A percentile compares a stretch with the other conserved stretches of the same genome.
These are phyloP conservation scores for Leptinotarsa lineolata DNA, from an alignment of 1,140 invertebrate species.

Conservation along the genomic window DNA sequence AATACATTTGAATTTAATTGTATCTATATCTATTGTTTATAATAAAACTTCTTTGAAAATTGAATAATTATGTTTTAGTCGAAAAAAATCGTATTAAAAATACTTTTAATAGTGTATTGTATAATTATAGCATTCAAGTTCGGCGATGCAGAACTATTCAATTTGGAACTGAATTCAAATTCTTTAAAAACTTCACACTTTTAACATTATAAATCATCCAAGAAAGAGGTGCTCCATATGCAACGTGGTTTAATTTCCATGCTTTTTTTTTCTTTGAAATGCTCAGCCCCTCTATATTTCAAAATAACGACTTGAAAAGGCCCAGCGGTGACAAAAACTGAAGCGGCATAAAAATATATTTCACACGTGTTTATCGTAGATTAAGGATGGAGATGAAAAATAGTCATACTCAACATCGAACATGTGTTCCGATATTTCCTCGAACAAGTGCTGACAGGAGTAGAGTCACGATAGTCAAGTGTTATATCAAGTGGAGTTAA, in stretches of 20 bases:
- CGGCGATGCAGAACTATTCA: too few species aligned
- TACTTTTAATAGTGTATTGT: too few species aligned
- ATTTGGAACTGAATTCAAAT: too few species aligned
- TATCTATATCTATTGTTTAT: too few species aligned
- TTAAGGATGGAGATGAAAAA: constrained; percentile 13
- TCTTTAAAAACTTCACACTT: too few species aligned
- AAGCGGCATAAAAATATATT: constrained; percentile 1
- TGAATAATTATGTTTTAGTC: too few species aligned
- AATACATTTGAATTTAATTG: too few species aligned
- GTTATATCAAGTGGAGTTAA: neutral
- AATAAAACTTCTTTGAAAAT: too few species aligned
- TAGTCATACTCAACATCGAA: constrained; percentile 6
- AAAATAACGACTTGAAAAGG: neutral
- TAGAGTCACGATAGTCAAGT: neutral
- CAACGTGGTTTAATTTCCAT: neutral
- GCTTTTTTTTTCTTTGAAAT: neutral
- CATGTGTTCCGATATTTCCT: constrained; percentile 10
- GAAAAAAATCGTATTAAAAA: too few species aligned
- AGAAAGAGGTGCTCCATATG: neutral
- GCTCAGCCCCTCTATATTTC: neutral
- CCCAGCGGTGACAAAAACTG: neutral
- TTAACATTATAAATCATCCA: neutral
- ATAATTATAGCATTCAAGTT: too few species aligned
- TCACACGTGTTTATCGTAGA: constrained; percentile 17
- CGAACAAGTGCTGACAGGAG: constrained; percentile 7